phyloP scores from a whole-genome alignment of 1,140 invertebrate species.

The Eufriesea mexicana region DNA sequence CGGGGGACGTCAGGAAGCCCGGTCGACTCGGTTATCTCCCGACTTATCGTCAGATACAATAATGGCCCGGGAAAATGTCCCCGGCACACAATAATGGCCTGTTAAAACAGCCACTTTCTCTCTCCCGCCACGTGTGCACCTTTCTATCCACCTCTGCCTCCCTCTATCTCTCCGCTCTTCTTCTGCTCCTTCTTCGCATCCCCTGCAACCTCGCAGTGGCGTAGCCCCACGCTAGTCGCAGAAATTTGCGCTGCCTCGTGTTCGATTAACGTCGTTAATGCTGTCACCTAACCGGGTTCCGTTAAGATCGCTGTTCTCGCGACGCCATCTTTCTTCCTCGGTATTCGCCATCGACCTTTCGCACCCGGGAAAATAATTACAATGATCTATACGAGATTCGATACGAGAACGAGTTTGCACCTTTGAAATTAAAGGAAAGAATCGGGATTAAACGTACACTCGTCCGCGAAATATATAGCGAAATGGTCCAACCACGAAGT shows the following conservation, averaged over 20 bases:
- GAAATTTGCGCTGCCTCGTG: not conserved
- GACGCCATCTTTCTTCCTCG: not conserved
- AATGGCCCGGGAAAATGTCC: constrained; percentile 71
- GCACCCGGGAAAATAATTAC: accelerated
- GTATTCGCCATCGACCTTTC: not conserved
- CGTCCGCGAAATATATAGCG: too few relatives aligned
- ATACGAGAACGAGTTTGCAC: not conserved
- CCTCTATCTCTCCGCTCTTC: constrained; percentile 2
- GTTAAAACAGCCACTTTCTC: constrained; percentile 69
- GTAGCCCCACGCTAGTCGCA: not conserved
- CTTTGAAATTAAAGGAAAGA: too few relatives aligned
- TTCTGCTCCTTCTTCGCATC: constrained; percentile 35
- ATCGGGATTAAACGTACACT: too few relatives aligned
- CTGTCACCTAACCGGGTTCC: too few relatives aligned
- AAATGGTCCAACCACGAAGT: too few relatives aligned
- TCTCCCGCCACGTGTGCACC: constrained; percentile 33
- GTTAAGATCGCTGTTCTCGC: not conserved
- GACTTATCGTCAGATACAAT: constrained; percentile 74
- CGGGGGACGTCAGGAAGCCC: constrained; percentile 57
- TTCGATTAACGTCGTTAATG: not conserved
- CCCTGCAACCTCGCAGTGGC: constrained; percentile 19
- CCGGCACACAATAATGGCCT: constrained; percentile 68
- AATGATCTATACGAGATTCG: too few relatives aligned
- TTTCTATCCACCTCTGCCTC: constrained; percentile 20
- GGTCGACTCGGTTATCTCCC: constrained; percentile 68